Conservation (phyloP, 2,797 vertebrate genomes). For the Micropoecilia bifurca region DNA sequence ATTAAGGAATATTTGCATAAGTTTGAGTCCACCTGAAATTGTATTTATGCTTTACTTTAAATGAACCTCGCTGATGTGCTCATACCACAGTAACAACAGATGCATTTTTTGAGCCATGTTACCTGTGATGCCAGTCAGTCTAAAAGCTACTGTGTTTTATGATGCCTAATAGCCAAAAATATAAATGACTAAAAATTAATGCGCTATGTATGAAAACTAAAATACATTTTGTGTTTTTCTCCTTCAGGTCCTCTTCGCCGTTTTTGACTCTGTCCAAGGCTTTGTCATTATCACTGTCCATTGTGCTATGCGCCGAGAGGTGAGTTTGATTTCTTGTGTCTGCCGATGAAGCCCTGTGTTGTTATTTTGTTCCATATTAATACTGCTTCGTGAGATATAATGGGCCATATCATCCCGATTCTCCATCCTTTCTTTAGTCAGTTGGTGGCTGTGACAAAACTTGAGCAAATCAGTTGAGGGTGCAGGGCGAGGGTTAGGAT, state of each 20-base stretch:
- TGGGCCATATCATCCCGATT: not conserved
- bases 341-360: not conserved
- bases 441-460: constrained; percentile 41
- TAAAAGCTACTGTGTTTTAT: not conserved
- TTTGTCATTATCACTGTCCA: constrained; percentile 98
- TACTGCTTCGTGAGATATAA: constrained; percentile 9
- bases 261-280: constrained; percentile 97
- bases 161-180: not conserved
- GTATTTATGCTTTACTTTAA: too few species aligned
- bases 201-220: not conserved
- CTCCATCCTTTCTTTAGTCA: too few species aligned
- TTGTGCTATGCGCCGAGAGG: constrained; percentile 96
- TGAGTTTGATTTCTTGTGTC: constrained; percentile 63
- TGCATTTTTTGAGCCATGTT: not conserved
- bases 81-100: not conserved
- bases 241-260: constrained; percentile 93
- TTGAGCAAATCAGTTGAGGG: constrained; percentile 48
- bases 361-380: constrained; percentile 19
- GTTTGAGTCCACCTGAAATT: too few species aligned
- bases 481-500: constrained; percentile 45
- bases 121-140: not conserved
- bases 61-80: not conserved
- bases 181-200: not conserved
- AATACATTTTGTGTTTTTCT: constrained; percentile 39
- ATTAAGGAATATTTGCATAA: too few species aligned